Base-by-base conservation (phyloP, 2,888 invertebrate species). In the Acleris sparsana region DNA sequence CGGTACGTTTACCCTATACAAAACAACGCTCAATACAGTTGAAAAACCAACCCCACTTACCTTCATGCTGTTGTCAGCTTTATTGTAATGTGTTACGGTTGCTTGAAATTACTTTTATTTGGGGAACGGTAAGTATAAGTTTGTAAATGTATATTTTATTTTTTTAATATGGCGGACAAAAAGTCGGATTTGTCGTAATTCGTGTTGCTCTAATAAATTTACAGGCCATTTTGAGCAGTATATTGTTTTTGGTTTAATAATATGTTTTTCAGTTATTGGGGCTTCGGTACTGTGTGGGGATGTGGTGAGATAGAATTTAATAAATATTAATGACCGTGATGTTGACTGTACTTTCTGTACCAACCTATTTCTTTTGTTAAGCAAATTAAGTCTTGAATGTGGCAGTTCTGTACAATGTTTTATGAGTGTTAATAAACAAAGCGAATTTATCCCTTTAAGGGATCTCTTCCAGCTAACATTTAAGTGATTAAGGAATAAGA, bases 171-270 rank as follows among this genome's bases (percentile, higher is more conserved):
- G 74, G 81, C 82, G 80, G 80, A 84, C 80, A 81, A 77, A 82
- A 80, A 83, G 84, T 85, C 78, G 74, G 77, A 78, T 85, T 83
- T 80, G 82, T 78, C 69, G 84, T 83, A 83, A 85, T 86, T 86
- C 85, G 84, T 75, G 80, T 79, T 75, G 68, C 72, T 68, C 76
- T 88, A 87, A 88, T 88, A 81, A 87, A 89, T 90, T 88, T 89
- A 89, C 84, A 80, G 73, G 70, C 78, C 77, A 75, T 78, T 80
- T 84, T 74, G 74, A 59, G 62, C 67, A 70, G 69, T 72, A 75
- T 78, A 80, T 81, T 81, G 81, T 79, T 78, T 71, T 61, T 46
- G 56, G 56, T 57, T 66, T 66, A 57, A 66, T 62, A 66, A 55
- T 52, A 46, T 62, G 61, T 66, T 52, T 66, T 61, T 52, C 22